Evolutionary conservation across 1,140 invertebrate species (phyloP).

Genomic region (Prorops nasuta): DNA sequence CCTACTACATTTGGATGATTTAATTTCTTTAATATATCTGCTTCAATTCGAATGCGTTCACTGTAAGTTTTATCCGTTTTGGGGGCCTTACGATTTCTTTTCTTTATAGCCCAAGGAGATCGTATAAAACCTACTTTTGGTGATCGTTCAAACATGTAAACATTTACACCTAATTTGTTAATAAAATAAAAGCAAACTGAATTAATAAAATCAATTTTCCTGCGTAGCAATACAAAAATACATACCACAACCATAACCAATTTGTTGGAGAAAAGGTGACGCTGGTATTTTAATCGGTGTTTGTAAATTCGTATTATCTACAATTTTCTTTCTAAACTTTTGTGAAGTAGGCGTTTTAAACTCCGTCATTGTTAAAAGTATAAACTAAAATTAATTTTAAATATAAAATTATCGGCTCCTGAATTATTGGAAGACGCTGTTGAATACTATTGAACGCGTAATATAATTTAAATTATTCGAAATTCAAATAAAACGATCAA

Average conservation of each 20-base stretch:
- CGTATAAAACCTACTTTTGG: conserved; percentile 63
- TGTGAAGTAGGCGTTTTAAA: conserved; percentile 41
- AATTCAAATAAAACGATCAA: no score
- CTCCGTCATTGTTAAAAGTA: conserved; percentile 47
- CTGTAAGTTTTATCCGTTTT: conserved; percentile 44
- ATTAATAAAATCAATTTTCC: conserved; percentile 9
- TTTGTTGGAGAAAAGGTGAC: conserved; percentile 67
- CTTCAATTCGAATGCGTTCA: conserved; percentile 68
- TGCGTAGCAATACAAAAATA: conserved; percentile 13
- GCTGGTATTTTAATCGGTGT: conserved; percentile 62
- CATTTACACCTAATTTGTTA: conserved; percentile 64
- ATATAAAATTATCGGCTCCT: neutral
- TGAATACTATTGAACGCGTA: no score
- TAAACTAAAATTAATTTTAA: no score
- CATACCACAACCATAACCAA: conserved; percentile 76
- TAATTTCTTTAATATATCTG: conserved; percentile 66
- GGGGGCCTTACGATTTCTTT: conserved; percentile 56
- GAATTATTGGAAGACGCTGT: no score
- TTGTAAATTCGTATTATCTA: conserved; percentile 33
- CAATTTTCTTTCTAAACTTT: conserved; percentile 22
- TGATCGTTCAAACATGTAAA: conserved; percentile 73
- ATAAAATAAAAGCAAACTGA: conserved; percentile 14
- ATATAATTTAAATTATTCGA: no score
- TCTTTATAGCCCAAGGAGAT: conserved; percentile 84
- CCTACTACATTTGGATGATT: conserved; percentile 84